phyloP scores from a whole-genome alignment of 2,797 vertebrate genomes.

The Dromococcyx pavoninus region DNA sequence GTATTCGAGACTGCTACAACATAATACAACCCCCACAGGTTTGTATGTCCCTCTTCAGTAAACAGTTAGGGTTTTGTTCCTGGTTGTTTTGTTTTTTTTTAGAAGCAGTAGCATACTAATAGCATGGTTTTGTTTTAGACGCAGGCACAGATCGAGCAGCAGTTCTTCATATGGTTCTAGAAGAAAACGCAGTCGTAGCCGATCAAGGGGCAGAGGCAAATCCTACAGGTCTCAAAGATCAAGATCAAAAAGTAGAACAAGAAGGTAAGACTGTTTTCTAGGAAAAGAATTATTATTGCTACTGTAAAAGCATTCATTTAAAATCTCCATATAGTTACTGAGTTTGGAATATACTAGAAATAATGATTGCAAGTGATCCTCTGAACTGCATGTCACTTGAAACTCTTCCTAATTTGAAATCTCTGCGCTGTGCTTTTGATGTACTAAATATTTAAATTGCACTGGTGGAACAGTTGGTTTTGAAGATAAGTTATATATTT shows the following conservation, averaged over 20 bases:
- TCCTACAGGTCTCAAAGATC: constrained; percentile 86
- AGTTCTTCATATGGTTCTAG: constrained; percentile 91
- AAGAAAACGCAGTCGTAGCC: constrained; percentile 87
- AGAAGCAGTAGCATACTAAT: neutral
- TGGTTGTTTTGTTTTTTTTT: neutral
- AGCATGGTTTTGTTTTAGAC: constrained; percentile 74
- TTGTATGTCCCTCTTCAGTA: neutral
- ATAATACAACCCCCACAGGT: neutral
- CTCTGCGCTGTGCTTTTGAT: neutral
- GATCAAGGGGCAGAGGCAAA: constrained; percentile 80
- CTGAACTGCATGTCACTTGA: neutral
- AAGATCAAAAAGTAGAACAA: constrained; percentile 85
- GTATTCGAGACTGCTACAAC: neutral
- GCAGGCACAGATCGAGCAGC: constrained; percentile 88
- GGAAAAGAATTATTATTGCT: fast-evolving
- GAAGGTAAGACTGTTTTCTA: constrained; percentile 79
- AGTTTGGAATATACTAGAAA: neutral
- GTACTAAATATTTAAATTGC: neutral
- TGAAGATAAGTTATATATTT: neutral
- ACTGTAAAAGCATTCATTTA: neutral
- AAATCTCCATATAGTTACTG: fast-evolving
- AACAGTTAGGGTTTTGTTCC: neutral
- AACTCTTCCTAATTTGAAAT: neutral
- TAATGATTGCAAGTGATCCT: neutral
- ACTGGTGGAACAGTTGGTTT: neutral